Evolutionary conservation across 1,140 invertebrate genomes (phyloP).

Genomic region (Rhopalosiphum maidis): DNA sequence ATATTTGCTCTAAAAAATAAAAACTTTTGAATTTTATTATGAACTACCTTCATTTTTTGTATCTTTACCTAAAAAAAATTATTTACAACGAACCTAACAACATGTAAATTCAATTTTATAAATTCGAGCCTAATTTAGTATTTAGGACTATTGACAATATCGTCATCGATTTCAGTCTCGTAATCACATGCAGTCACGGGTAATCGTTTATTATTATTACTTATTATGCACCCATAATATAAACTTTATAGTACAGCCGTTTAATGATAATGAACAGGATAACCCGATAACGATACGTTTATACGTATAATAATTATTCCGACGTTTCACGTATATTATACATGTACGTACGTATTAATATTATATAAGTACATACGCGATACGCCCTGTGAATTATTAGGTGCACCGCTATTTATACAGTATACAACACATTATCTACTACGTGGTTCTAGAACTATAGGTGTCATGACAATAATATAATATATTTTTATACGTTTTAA

Average conservation of each 20-base stretch:
- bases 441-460: not conserved
- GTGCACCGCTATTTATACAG: no score
- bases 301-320: not conserved
- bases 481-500: not conserved
- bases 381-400: not conserved
- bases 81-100: not conserved
- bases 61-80: not conserved
- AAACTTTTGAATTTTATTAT: not conserved
- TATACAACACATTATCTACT: no score
- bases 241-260: not conserved
- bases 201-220: not conserved
- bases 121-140: not conserved
- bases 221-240: not conserved
- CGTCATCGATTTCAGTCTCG: not conserved
- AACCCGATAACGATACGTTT: not conserved
- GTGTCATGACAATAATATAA: not conserved
- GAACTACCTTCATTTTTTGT: not conserved
- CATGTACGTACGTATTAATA: not conserved
- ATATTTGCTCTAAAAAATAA: not conserved
- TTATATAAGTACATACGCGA: not conserved
- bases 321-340: not conserved
- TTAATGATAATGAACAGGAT: not conserved
- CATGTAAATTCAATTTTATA: not conserved
- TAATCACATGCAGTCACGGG: not conserved
- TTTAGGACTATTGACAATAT: not conserved